Conservation (phyloP, 2,797 vertebrate genomes). For the Scleropages formosus region DNA sequence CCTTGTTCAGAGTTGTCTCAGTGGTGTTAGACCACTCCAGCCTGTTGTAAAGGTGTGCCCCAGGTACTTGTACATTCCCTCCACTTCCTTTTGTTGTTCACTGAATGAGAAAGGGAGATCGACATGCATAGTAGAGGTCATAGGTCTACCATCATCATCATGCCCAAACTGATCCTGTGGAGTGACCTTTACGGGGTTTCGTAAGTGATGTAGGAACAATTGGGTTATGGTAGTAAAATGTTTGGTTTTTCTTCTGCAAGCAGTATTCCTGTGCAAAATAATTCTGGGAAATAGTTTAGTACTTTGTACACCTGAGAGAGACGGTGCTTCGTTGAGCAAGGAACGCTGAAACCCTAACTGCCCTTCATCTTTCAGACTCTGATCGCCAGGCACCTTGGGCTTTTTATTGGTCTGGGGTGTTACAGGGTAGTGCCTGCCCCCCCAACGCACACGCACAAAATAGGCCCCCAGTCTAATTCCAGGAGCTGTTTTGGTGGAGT, state of each 20-base stretch:
- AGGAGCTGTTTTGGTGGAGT: conserved; percentile 64
- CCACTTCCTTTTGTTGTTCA: too few relatives aligned
- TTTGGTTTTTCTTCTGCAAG: not conserved
- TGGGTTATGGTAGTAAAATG: not conserved
- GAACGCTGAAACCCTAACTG: conserved; percentile 25
- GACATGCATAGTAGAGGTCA: too few relatives aligned
- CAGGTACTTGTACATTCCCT: too few relatives aligned
- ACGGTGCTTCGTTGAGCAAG: too few relatives aligned
- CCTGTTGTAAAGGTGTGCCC: too few relatives aligned
- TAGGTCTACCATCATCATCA: too few relatives aligned
- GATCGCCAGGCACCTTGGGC: conserved; percentile 36
- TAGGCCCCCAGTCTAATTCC: conserved; percentile 57
- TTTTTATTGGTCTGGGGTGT: conserved; percentile 47
- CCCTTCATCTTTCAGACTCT: conserved; percentile 2
- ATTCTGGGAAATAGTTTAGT: not conserved
- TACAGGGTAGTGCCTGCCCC: conserved; percentile 50
- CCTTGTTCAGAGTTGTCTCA: too few relatives aligned
- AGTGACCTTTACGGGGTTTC: too few relatives aligned
- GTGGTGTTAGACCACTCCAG: too few relatives aligned
- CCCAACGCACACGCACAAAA: conserved; percentile 58
- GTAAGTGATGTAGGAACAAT: not conserved
- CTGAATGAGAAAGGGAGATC: too few relatives aligned
- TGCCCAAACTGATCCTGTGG: too few relatives aligned
- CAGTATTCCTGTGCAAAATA: not conserved
- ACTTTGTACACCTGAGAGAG: not conserved